Conservation (phyloP, 2,113 vertebrate species). For the Brachionichthys hirsutus region DNA sequence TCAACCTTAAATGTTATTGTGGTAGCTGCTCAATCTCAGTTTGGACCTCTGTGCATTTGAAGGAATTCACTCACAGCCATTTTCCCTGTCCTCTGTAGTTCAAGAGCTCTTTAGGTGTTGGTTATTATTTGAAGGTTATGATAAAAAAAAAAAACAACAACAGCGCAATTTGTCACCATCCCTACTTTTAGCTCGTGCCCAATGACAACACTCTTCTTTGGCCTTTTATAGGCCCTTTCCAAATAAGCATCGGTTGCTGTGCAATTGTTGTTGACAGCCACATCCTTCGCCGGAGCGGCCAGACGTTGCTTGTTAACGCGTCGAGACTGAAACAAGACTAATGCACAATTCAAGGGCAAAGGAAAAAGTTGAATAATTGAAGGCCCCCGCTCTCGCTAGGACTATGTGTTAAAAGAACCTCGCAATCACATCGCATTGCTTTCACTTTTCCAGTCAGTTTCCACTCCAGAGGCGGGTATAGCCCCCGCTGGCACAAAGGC, state of each 20-base stretch:
- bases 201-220: conserved; percentile 24
- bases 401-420: conserved; percentile 63
- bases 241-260: conserved; percentile 44
- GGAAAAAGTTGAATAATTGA: conserved; percentile 74
- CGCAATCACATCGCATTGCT: conserved; percentile 66
- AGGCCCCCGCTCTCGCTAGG: conserved; percentile 56
- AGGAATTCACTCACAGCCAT: conserved; percentile 6
- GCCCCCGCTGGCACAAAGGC: conserved; percentile 45
- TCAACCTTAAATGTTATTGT: too few relatives aligned
- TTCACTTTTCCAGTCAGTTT: conserved; percentile 67
- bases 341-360: conserved; percentile 70
- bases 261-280: conserved; percentile 67
- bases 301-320: conserved; percentile 69
- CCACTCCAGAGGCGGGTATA: conserved; percentile 49
- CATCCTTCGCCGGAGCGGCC: conserved; percentile 53
- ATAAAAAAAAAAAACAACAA: conserved; percentile 27
- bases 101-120: too few relatives aligned
- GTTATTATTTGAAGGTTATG: conserved; percentile 19
- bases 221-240: conserved; percentile 36
- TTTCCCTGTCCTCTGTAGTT: not conserved
- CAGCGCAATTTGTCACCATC: conserved; percentile 37
- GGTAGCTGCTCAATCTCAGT: too few relatives aligned
- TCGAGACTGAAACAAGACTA: conserved; percentile 60
- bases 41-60: too few relatives aligned
- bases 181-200: conserved; percentile 52